Conservation (phyloP, 2,113 vertebrate species). For the Falcunculus frontatus region DNA sequence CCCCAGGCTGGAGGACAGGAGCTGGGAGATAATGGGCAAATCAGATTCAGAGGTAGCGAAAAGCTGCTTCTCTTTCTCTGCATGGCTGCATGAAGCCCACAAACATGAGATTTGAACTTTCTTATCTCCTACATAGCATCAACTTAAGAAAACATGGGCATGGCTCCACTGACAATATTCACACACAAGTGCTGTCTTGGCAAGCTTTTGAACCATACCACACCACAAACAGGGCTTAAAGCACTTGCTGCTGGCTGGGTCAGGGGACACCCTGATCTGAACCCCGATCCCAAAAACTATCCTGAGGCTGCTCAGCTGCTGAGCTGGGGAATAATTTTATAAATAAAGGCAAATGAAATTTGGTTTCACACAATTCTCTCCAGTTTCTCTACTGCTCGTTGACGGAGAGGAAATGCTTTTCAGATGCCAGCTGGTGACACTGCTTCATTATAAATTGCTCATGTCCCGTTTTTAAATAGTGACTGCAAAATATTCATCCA, state of each 20-base stretch:
- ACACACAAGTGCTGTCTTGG: neutral
- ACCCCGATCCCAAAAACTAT: neutral
- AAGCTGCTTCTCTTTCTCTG: neutral
- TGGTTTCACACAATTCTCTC: neutral
- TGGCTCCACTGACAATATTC: neutral
- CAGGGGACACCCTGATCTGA: neutral
- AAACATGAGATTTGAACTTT: neutral
- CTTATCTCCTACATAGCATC: neutral
- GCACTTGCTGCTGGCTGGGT: neutral
- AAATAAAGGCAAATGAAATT: slow-evolving; percentile 3
- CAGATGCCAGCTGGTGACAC: slow-evolving; percentile 61
- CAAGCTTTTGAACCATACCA: neutral
- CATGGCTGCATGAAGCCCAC: neutral
- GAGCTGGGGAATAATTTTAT: neutral
- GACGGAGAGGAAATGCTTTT: slow-evolving; percentile 31
- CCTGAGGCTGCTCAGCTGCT: neutral
- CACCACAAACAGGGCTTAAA: neutral
- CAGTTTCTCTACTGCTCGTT: neutral
- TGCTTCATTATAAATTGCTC: slow-evolving; percentile 52
- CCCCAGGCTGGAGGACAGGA: neutral
- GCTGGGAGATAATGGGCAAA: slow-evolving; percentile 42
- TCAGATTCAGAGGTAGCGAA: neutral
- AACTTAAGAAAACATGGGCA: neutral
- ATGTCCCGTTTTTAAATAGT: neutral
- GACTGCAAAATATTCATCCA: neutral